A percentile compares a stretch with the other conserved stretches of the same genome.
phyloP scores from a whole-genome alignment of 2,113 vertebrate species.

The Vanacampus margaritifer region DNA sequence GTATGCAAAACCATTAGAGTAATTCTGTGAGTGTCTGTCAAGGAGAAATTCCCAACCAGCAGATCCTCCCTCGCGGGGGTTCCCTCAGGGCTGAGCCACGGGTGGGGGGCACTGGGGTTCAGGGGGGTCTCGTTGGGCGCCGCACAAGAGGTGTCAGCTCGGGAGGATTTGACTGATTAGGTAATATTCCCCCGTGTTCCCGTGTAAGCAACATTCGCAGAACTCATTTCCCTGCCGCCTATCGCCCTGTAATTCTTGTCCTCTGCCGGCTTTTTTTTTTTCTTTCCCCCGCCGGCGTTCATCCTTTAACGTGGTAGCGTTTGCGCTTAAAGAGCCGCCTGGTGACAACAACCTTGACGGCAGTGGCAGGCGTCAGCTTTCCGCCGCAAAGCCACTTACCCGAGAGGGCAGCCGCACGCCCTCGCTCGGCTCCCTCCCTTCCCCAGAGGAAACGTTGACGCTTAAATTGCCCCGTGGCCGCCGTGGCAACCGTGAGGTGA shows the following conservation, averaged over 20 bases:
- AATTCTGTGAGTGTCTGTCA: slow-evolving; percentile 70
- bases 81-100: slow-evolving; percentile 66
- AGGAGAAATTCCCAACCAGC: slow-evolving; percentile 59
- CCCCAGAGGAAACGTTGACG: slow-evolving; percentile 64
- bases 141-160: slow-evolving; percentile 73
- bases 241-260: slow-evolving; percentile 71
- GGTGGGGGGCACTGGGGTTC: slow-evolving; percentile 54
- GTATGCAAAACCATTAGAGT: slow-evolving; percentile 68
- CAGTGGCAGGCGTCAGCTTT: slow-evolving; percentile 75
- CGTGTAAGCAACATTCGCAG: slow-evolving; percentile 76
- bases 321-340: slow-evolving; percentile 66
- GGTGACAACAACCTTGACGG: slow-evolving; percentile 71
- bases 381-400: slow-evolving; percentile 75
- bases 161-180: slow-evolving; percentile 80
- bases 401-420: slow-evolving; percentile 44
- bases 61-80: slow-evolving; percentile 65
- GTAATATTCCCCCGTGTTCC: slow-evolving; percentile 75
- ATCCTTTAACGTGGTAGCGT: slow-evolving; percentile 71
- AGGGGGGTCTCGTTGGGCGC: slow-evolving; percentile 54
- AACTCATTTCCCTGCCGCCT: slow-evolving; percentile 64
- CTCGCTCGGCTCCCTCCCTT: not conserved
- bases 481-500: slow-evolving; percentile 58
- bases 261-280: slow-evolving; percentile 3
- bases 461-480: slow-evolving; percentile 69
- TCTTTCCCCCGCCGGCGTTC: slow-evolving; percentile 40